Conservation (phyloP, 2,113 vertebrate species). For the Peromyscus polionotus region DNA sequence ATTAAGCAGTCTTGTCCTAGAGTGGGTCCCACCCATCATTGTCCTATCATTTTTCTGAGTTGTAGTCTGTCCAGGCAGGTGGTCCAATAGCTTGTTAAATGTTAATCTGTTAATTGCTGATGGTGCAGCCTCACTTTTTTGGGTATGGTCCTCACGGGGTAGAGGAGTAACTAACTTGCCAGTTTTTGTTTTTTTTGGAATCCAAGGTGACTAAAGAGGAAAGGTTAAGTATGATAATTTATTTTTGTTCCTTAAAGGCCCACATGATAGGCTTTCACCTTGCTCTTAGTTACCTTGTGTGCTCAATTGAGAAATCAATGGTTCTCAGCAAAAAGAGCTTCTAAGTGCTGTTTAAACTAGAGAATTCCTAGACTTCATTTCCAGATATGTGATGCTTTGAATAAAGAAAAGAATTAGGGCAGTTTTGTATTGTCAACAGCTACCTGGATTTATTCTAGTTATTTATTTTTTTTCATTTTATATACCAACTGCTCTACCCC, state of each 20-base stretch:
- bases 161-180: background rate
- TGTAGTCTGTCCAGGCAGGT: background rate
- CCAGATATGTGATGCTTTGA: background rate
- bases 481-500: no score
- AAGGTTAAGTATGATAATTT: background rate
- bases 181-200: background rate
- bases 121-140: background rate
- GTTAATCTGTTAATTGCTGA: background rate
- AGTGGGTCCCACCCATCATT: background rate
- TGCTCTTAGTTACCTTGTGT: background rate
- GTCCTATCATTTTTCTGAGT: background rate
- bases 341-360: background rate
- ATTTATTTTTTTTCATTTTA: no score
- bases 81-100: background rate
- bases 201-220: background rate
- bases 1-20: background rate
- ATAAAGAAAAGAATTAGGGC: conserved; percentile 10
- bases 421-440: background rate
- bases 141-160: background rate
- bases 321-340: background rate
- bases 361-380: conserved; percentile 36
- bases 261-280: background rate
- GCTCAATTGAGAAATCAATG: background rate
- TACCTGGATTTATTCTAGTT: conserved; percentile 28
- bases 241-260: background rate